phyloP scores from a whole-genome alignment of 2,113 vertebrate species.

The Eudyptes chrysolophus region DNA sequence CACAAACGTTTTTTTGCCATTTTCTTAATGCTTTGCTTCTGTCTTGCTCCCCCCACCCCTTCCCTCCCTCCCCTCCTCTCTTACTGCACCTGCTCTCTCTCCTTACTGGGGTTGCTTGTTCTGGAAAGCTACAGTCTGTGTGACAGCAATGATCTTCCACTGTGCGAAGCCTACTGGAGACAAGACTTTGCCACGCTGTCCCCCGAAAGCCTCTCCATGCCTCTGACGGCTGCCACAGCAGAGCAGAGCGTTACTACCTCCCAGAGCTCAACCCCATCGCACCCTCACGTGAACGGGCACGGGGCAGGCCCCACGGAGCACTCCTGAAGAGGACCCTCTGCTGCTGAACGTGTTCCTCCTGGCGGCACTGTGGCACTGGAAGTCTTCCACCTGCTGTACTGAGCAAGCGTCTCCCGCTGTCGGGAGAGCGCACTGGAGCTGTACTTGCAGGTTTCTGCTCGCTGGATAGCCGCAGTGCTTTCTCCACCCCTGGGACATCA shows the following conservation, averaged over 20 bases:
- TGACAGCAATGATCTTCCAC: constrained; percentile 89
- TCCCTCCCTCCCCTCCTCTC: neutral
- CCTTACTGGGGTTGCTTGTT: constrained; percentile 75
- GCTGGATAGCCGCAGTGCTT: neutral
- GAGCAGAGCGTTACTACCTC: constrained; percentile 60
- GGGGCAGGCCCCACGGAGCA: constrained; percentile 75
- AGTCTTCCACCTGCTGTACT: constrained; percentile 32
- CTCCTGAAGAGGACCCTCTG: constrained; percentile 51
- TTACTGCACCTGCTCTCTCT: constrained; percentile 41
- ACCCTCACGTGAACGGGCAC: constrained; percentile 84
- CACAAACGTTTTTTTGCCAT: neutral
- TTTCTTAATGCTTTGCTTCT: constrained; percentile 77
- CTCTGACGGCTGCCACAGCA: constrained; percentile 54
- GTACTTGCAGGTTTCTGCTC: neutral
- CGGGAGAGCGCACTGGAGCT: neutral
- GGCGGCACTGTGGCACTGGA: neutral
- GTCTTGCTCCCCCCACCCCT: constrained; percentile 58
- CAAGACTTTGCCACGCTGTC: constrained; percentile 81
- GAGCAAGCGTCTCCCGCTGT: neutral
- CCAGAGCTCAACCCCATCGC: constrained; percentile 73
- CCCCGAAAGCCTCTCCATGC: constrained; percentile 76
- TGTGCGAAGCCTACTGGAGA: constrained; percentile 91
- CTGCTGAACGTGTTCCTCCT: neutral
- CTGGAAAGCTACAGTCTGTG: constrained; percentile 93
- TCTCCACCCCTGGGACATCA: neutral